Evolutionary conservation across 1,140 invertebrate genomes (phyloP).

Genomic region (Megalonaias nervosa): DNA sequence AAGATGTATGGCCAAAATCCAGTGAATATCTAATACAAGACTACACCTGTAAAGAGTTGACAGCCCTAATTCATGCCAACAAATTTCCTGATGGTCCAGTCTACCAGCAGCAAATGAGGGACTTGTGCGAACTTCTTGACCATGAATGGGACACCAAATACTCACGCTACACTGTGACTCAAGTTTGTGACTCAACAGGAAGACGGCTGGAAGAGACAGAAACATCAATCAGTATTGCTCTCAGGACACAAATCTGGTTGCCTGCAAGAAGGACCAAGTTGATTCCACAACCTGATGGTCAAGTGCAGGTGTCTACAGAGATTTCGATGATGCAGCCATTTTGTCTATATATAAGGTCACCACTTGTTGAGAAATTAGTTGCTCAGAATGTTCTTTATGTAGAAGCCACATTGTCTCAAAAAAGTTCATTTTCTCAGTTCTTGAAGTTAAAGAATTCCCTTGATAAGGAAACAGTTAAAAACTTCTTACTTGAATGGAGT

Average conservation of each 20-base stretch:
- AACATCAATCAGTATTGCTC: slow-evolving; percentile 42
- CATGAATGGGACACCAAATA: slow-evolving; percentile 42
- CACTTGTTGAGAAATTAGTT: slow-evolving; percentile 23
- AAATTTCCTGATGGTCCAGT: not conserved
- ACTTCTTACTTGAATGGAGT: slow-evolving; percentile 53
- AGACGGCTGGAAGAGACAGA: slow-evolving; percentile 7
- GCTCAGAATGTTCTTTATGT: slow-evolving; percentile 43
- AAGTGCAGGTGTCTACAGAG: not conserved
- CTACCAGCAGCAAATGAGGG: slow-evolving; percentile 42
- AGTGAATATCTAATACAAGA: slow-evolving; percentile 35
- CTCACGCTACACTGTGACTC: slow-evolving; percentile 25
- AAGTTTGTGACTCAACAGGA: not conserved
- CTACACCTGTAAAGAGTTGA: slow-evolving; percentile 45
- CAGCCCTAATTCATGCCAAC: slow-evolving; percentile 30
- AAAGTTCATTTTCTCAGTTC: slow-evolving; percentile 50
- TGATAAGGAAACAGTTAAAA: slow-evolving; percentile 32
- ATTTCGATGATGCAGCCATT: slow-evolving; percentile 12
- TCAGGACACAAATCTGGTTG: slow-evolving; percentile 41
- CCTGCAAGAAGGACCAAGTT: slow-evolving; percentile 20
- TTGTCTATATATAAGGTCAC: slow-evolving; percentile 16
- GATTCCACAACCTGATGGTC: not conserved
- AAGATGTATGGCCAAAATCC: slow-evolving; percentile 33
- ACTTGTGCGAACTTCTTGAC: slow-evolving; percentile 44
- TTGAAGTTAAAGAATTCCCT: slow-evolving; percentile 51
- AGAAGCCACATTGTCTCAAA: not conserved